These are phyloP conservation scores for Valencia hispanica DNA, from an alignment of 2,797 vertebrate genomes.

Conservation along the genomic window DNA sequence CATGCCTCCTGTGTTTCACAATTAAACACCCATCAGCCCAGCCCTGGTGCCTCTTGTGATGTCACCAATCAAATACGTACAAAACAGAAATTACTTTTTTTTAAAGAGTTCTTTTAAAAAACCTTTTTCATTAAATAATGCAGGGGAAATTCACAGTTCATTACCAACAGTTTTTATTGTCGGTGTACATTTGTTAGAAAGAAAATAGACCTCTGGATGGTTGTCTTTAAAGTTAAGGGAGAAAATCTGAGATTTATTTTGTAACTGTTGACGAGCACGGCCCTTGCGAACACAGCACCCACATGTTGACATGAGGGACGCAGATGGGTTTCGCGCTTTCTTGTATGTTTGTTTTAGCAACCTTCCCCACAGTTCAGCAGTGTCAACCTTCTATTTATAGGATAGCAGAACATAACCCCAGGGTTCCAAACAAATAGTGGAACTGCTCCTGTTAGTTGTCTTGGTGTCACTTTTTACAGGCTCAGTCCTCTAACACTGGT, in stretches of 20 bases:
- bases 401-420: constrained; percentile 3
- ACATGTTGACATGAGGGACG: not conserved
- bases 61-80: not conserved
- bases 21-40: not conserved
- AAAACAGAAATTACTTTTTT: not conserved
- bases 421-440: constrained; percentile 36
- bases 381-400: constrained; percentile 66
- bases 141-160: not conserved
- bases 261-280: not conserved
- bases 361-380: constrained; percentile 48
- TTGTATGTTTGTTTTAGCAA: constrained; percentile 47
- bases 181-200: not conserved
- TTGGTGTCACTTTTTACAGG: constrained; percentile 51
- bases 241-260: not conserved
- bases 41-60: not conserved
- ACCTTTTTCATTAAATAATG: not conserved
- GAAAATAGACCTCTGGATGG: not conserved
- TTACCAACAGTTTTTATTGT: not conserved
- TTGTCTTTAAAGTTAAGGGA: not conserved
- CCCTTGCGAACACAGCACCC: not conserved
- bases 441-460: constrained; percentile 35
- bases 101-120: not conserved
- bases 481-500: constrained; percentile 5
- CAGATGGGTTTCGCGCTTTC: not conserved
- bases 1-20: not conserved